Evolutionary conservation across 1,140 invertebrate species (phyloP).

Genomic region (Leptinotarsa defecta): DNA sequence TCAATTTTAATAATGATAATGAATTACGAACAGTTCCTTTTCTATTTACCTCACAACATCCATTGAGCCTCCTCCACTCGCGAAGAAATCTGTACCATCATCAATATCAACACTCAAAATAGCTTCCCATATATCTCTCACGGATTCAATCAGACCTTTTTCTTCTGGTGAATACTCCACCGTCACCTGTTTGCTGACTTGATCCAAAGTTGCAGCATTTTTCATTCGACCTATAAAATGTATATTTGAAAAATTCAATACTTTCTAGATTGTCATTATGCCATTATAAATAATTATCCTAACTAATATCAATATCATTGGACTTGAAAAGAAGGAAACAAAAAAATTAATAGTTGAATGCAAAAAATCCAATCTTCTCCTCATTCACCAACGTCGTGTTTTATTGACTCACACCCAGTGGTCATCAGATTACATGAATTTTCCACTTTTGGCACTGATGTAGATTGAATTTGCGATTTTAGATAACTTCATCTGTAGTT

Average conservation of each 20-base stretch:
- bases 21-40: not conserved
- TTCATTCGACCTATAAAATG: slow-evolving; percentile 80
- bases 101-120: slow-evolving; percentile 82
- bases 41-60: slow-evolving; percentile 79
- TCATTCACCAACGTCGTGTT: no score
- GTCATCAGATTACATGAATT: no score
- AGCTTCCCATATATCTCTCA: slow-evolving; percentile 78
- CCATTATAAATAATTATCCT: no score
- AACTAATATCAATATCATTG: no score
- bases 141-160: slow-evolving; percentile 63
- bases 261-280: no score
- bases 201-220: slow-evolving; percentile 79
- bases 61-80: slow-evolving; percentile 91
- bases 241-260: not conserved
- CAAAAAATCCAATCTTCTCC: no score
- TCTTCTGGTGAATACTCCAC: slow-evolving; percentile 82
- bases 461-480: no score
- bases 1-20: not conserved
- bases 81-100: slow-evolving; percentile 88
- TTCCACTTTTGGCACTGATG: no score
- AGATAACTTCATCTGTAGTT: no score
- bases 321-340: no score
- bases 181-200: slow-evolving; percentile 61
- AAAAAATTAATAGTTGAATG: no score
- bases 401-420: no score